Base-by-base conservation (phyloP, 2,113 vertebrate genomes). In the Eulacestoma nigropectus region DNA sequence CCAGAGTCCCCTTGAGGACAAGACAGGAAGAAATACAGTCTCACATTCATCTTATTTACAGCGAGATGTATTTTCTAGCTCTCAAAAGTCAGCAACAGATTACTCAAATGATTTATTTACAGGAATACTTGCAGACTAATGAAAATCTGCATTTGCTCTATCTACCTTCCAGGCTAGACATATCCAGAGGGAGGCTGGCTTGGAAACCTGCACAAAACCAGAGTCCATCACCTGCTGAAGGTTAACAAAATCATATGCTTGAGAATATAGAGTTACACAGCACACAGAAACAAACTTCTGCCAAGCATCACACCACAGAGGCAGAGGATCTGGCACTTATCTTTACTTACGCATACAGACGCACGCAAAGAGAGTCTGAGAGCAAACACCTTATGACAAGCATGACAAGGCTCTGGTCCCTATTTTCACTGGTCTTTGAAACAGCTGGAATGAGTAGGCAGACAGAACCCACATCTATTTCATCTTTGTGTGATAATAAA, bases 161-260 rank as follows among this genome's bases (percentile, higher is more conserved):
- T 39, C 41, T 35, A 14, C 14, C 10, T 77, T 68, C 35, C 1
- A 6, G 50, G 21, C 18, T n/a, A 39, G 33, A 90, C 3, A 44
- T 3, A 62, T 11, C 14, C 6, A 70, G 8, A 18, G 11, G 11
- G 10, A 26, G 14, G 46, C 10, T 73, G 42, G 14, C 53, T 80
- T 46, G 22, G 29, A 86, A 57, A 12, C 10, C 10, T 8, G 29
- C 13, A 27, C 14, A 32, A 65, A 41, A 69, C 25, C 4, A n/a
- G 0, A 1, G 13, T 32, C 46, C 3, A 1, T 52, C 41, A 57
- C 25, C 47, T 63, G 1, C 41, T 35, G 59, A 69, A 69, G 21
- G 17, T 33, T 33, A 91, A 76, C n/a, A 50, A 44, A 74, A 44
- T 8, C 14, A 11, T 30, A 33, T 9, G 16, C 13, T 41, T 16